Percentiles rank a stretch among this genome's conserved stretches.
Evolutionary conservation across 2,113 vertebrate species (phyloP).

Genomic region (Nanger granti): DNA sequence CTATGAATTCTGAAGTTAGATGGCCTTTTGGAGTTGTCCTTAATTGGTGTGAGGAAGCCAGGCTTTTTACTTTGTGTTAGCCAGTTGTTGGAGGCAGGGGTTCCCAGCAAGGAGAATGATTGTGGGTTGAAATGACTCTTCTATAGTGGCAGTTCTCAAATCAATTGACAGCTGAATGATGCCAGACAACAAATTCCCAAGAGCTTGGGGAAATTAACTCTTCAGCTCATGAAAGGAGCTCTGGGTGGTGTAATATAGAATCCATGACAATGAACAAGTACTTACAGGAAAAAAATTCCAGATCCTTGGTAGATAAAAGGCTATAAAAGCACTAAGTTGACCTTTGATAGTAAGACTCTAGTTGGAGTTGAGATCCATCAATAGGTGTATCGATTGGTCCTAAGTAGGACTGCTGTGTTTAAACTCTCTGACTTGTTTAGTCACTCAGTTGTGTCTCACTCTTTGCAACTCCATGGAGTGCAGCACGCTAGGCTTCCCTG

Average conservation of each 20-base stretch:
- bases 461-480: fast-evolving
- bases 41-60: not conserved
- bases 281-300: not conserved
- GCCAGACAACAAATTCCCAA: not conserved
- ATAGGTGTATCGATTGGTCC: not conserved
- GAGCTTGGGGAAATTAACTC: not conserved
- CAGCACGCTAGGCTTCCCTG: fast-evolving
- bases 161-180: not conserved
- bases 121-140: not conserved
- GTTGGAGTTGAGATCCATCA: not conserved
- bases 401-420: not conserved
- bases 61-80: not conserved
- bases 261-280: not conserved
- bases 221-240: not conserved
- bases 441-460: not conserved
- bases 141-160: not conserved
- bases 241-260: not conserved
- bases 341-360: not conserved
- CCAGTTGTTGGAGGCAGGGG: not conserved
- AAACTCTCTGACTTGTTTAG: not conserved
- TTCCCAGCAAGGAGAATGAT: not conserved
- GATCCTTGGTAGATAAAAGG: not conserved
- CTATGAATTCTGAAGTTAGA: not conserved
- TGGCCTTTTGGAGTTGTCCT: not conserved
- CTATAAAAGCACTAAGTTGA: not conserved